These are phyloP conservation scores for Ophthalmolycus amberensis DNA, from an alignment of 2,113 vertebrate species.

Conservation along the genomic window DNA sequence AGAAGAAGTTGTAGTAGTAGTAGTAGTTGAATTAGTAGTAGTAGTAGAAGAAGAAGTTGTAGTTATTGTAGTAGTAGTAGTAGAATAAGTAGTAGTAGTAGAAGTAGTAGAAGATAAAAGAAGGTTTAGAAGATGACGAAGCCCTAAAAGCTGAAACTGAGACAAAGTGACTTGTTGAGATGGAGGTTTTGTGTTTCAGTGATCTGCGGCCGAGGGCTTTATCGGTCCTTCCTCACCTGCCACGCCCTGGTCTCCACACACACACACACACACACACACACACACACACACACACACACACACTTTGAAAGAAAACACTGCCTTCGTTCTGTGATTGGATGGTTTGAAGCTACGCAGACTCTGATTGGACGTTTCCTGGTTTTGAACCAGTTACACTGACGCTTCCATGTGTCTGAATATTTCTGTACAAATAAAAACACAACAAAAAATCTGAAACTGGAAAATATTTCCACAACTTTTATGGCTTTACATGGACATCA, in stretches of 20 bases:
- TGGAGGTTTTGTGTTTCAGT: background rate
- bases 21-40: no score
- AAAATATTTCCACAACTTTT: slow-evolving; percentile 49
- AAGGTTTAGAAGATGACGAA: background rate
- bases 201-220: background rate
- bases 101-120: no score
- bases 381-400: background rate
- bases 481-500: slow-evolving; percentile 27
- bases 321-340: slow-evolving; percentile 35
- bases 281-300: background rate
- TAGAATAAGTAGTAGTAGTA: no score
- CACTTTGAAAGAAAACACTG: background rate
- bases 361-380: slow-evolving; percentile 28
- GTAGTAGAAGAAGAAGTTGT: no score
- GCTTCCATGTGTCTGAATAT: background rate
- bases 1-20: no score
- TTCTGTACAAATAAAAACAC: slow-evolving; percentile 1
- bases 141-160: slow-evolving; percentile 1
- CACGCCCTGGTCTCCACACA: background rate
- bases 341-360: slow-evolving; percentile 15
- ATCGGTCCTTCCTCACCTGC: background rate
- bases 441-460: background rate
- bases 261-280: background rate
- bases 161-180: background rate
- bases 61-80: no score